A percentile compares a stretch with the other conserved stretches of the same genome.
Conservation (phyloP, 2,113 vertebrate species). For the Bufo bufo region DNA sequence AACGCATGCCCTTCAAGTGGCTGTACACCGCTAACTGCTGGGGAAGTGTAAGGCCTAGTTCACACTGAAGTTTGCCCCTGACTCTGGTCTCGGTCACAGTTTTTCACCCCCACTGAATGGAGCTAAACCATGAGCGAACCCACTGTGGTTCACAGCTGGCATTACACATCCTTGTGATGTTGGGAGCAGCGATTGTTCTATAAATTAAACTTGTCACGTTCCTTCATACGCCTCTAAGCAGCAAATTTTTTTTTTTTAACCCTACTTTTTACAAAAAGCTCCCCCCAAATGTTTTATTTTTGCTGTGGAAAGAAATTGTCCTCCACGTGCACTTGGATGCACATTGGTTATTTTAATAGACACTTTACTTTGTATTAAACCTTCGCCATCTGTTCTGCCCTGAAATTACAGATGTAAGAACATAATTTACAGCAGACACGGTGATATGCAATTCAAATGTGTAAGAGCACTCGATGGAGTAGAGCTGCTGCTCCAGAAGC, state of each 20-base stretch:
- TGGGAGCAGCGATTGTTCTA: too few species aligned
- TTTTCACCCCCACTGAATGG: too few species aligned
- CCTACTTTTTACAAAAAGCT: background rate
- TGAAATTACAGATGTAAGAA: constrained; percentile 44
- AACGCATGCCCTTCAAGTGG: too few species aligned
- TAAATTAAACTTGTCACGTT: too few species aligned
- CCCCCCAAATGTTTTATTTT: background rate
- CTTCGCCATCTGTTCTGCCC: constrained; percentile 41
- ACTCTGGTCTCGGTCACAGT: too few species aligned
- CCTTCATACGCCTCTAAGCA: background rate
- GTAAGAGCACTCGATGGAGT: constrained; percentile 29
- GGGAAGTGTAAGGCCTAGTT: too few species aligned
- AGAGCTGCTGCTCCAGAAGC: constrained; percentile 8
- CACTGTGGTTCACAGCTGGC: too few species aligned
- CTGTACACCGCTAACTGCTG: too few species aligned
- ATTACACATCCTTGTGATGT: too few species aligned
- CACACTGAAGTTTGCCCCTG: too few species aligned
- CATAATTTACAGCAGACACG: constrained; percentile 20
- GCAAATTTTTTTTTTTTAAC: background rate
- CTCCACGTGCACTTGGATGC: constrained; percentile 9
- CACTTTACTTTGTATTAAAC: constrained; percentile 43
- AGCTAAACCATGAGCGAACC: too few species aligned
- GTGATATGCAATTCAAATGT: constrained; percentile 34
- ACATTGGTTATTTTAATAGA: constrained; percentile 12
- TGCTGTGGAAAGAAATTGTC: background rate